These are phyloP conservation scores for Spialia ferax DNA, from an alignment of 2,888 invertebrate species.

Conservation along the genomic window DNA sequence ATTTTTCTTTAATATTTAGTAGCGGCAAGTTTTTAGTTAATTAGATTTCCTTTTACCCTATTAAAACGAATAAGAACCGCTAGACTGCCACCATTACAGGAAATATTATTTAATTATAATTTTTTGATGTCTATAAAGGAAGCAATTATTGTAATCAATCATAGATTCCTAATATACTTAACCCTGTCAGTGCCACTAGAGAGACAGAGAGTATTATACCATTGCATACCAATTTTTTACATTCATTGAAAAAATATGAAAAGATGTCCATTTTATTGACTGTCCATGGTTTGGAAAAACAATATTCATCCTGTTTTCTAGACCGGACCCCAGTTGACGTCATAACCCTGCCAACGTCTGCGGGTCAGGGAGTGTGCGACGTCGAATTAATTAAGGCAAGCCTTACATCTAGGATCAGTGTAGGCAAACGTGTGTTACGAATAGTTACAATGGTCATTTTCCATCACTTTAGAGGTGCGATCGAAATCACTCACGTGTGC, in stretches of 20 bases:
- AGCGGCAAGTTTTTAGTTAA: neutral
- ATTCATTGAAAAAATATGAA: neutral
- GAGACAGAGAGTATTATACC: neutral
- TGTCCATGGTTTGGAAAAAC: conserved; percentile 4
- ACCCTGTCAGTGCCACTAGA: neutral
- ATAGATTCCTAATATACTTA: neutral
- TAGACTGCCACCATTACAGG: neutral
- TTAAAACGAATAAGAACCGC: neutral
- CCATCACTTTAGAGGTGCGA: neutral
- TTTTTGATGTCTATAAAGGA: no score
- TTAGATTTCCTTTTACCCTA: neutral
- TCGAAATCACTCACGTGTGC: neutral
- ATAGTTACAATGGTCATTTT: neutral
- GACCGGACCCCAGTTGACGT: conserved; percentile 1
- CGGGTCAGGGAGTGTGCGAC: neutral
- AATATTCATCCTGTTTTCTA: conserved; percentile 10
- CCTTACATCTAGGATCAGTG: neutral
- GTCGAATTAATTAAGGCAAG: neutral
- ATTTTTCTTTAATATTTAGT: no score
- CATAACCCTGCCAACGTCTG: neutral
- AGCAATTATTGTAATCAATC: neutral
- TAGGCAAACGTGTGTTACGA: conserved; percentile 8
- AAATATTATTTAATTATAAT: no score
- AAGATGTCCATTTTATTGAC: neutral
- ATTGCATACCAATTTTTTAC: neutral